phyloP scores from a whole-genome alignment of 2,888 invertebrate genomes.

The Phorcus lineatus region DNA sequence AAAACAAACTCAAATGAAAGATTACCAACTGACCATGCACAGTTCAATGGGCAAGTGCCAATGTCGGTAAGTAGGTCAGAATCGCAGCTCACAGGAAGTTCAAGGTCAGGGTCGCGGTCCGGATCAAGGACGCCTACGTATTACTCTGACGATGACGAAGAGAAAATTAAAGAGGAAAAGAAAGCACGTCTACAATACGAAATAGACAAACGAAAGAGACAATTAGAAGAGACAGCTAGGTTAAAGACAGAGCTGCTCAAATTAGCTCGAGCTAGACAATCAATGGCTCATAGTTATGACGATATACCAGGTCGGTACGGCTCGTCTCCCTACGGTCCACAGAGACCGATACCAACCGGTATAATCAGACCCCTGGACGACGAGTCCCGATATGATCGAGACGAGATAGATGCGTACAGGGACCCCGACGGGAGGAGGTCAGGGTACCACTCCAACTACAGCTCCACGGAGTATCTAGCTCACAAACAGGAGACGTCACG shows the following conservation, averaged over 20 bases:
- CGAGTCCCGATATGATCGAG: constrained; percentile 48
- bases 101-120: constrained; percentile 25
- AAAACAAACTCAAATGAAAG: constrained; percentile 51
- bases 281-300: constrained; percentile 67
- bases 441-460: constrained; percentile 57
- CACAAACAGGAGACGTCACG: constrained; percentile 70
- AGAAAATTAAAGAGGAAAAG: constrained; percentile 79
- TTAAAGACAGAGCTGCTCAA: constrained; percentile 77
- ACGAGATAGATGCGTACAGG: constrained; percentile 43
- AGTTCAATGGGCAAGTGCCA: constrained; percentile 28
- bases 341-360: constrained; percentile 63
- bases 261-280: constrained; percentile 61
- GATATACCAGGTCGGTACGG: constrained; percentile 59
- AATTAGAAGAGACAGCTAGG: constrained; percentile 80
- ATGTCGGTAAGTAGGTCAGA: constrained; percentile 50
- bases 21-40: constrained; percentile 34
- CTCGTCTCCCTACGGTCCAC: constrained; percentile 34
- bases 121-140: constrained; percentile 41
- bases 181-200: constrained; percentile 80
- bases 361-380: constrained; percentile 74
- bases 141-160: constrained; percentile 77
- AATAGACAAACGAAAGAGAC: constrained; percentile 80
- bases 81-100: constrained; percentile 39
- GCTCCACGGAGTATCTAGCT: constrained; percentile 73
- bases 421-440: constrained; percentile 31